Base-by-base conservation (phyloP, 2,888 invertebrate genomes). In the Theretra japonica region DNA sequence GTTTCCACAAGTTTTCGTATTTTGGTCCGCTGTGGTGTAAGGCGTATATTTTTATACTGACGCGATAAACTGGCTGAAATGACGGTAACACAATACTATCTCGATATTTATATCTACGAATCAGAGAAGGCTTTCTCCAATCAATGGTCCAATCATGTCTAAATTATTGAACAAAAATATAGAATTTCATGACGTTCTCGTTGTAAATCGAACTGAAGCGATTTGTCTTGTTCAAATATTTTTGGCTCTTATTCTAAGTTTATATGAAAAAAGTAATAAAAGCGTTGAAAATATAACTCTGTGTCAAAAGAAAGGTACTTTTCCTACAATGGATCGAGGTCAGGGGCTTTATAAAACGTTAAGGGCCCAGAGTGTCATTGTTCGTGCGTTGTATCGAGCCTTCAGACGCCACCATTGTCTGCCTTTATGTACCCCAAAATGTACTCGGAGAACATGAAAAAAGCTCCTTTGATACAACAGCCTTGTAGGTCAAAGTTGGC, bases 261-360 rank as follows among this genome's bases (percentile, higher is more conserved):
- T 6, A 21, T 23, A 21, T 17, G 33, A n/a, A 23, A 28, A 65
- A 23, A 65, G 17, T 41, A 6, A 23, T 65, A 48, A 65, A 48
- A 48, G 17, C 65, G 2, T 48, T 33, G 11, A 65, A 48, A 65
- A 65, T 48, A 65, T 65, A 65, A 48, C 17, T 30, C 8, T 23
- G 70, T 59, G 72, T 25, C 48, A 62, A 62, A 62, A 62, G 48
- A 11, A 48, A 65, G 65, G 65, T 65, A 74, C 73, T 69, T 73
- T 70, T 33, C 74, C 73, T 58, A 81, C 82, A 80, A 81, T 76
- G 74, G 78, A 79, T 78, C 74, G 78, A 76, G 76, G 80, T 80
- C 79, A 76, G 78, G 56, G 62, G 71, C 68, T 50, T 60, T 65
- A 56, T 65, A 69, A 68, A 68, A 50, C 65, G 65, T 65, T 65